These are phyloP conservation scores for Ichneumon xanthorius DNA, from an alignment of 2,888 invertebrate genomes.

Conservation along the genomic window DNA sequence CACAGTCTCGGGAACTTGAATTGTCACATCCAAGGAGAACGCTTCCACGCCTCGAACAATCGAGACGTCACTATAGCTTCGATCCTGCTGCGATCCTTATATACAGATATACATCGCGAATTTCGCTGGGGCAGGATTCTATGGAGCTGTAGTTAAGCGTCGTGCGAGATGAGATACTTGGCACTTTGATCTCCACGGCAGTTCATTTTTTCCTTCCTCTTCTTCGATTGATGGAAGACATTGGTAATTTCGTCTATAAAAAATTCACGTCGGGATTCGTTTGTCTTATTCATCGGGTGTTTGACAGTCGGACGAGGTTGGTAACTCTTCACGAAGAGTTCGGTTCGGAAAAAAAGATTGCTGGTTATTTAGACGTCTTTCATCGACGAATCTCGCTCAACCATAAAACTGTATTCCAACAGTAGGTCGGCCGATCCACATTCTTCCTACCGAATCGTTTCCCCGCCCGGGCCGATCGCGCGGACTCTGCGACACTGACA, in stretches of 20 bases:
- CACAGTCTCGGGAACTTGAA: conserved; percentile 82
- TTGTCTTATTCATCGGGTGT: no score
- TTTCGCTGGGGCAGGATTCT: neutral
- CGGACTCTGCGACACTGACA: conserved; percentile 49
- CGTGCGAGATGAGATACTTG: neutral
- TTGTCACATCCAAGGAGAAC: conserved; percentile 82
- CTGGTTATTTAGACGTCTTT: neutral
- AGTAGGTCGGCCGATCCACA: neutral
- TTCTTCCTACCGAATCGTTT: conserved; percentile 15
- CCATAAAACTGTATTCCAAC: neutral
- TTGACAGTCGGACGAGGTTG: no score
- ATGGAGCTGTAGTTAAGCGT: neutral
- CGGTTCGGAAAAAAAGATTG: neutral
- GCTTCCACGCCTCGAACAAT: conserved; percentile 82
- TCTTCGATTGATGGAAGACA: neutral
- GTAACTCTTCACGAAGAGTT: neutral
- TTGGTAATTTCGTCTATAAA: neutral
- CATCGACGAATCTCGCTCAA: neutral
- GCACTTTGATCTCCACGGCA: neutral
- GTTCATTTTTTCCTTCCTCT: neutral
- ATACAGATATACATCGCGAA: neutral
- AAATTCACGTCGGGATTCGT: no score
- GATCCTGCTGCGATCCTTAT: conserved; percentile 58
- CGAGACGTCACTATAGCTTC: conserved; percentile 71
- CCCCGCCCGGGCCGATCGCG: neutral